Base-by-base conservation (phyloP, 2,113 vertebrate genomes). In the Motacilla alba region DNA sequence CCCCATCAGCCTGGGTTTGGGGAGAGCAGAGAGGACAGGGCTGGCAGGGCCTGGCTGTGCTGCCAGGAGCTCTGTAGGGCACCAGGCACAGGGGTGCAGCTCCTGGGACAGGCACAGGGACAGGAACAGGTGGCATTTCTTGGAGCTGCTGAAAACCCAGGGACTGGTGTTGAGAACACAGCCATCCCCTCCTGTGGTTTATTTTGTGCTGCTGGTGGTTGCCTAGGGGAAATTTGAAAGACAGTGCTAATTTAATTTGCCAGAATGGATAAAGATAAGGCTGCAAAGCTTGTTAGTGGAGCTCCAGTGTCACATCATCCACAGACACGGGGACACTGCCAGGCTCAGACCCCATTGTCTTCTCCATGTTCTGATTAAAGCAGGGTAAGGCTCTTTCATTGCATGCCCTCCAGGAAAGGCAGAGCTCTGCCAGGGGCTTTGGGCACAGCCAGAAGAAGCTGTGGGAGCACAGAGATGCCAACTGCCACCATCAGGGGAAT, bases 161-260 rank as follows among this genome's bases (percentile, higher is more conserved):
- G 27, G 12, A 26, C 11, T 46, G 43, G n/a, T 15, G 3, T 37
- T 43, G 28, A 68, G 91, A 79, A 43, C 63, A 50, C 60, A 17
- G 70, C 26, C 46, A 83, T 70, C 78, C 74, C 17, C 75, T 73
- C 43, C 44, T 58, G 49, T 47, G 69, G 63, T 72, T 95, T 90
- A 41, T 73, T 81, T 72, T 85, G 77, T 94, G 91, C 95, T 94
- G 87, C 88, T 33, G 37, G 58, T 90, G 87, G 43, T 56, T 95
- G 97, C 79, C 94, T 35, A 4, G 64, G 35, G 89, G 78, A 58
- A 59, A 83, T 93, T 86, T 88, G 97, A 96, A 93, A 96, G 97
- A 95, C 96, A 83, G 91, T 30, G 89, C 95, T 98, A 96, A 98
- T 98, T 98, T 97, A 98, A 98, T 98, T 98, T 97, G 95, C 90